Evolutionary conservation across 2,797 vertebrate genomes (phyloP), one percentile per base, ranked within the genome.

Genomic region (Poecilia picta): DNA sequence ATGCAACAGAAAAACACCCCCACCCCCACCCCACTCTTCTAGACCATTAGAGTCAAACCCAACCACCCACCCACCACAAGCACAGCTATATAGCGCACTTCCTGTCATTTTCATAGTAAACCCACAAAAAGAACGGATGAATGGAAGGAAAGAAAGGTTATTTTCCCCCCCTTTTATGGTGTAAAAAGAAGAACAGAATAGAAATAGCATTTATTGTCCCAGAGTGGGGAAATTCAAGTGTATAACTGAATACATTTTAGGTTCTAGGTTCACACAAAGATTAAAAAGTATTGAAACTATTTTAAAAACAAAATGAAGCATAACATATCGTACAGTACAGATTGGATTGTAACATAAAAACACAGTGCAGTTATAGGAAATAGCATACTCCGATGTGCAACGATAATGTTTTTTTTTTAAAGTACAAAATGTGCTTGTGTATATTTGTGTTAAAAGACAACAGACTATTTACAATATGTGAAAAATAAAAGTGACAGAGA

Each of bases 71-170:
- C 1, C 31, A 46, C 47, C 16, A 20, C 57, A 70, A 11, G 12
- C 6, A 39, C 33, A 23, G 28, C 28, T 33, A 18, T 18, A 33
- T 13, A 51, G 16, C 8, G 23, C 43, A 12, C 68, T 59, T 77
- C 57, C 77, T 70, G 55, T 47, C 16, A 74, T 31, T 62, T 41
- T 77, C 4, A 47, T 2, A 55, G 72, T 20, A 76, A 76, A 16
- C 39, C 33, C 33, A 59, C 47, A 28, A 12, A 72, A 36, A 41
- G 8, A 5, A 8, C 75, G 39, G 13, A n/a, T 57, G 57, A 62
- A 62, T 41, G 36, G 36, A 25, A 25, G 20, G 36, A n/a, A 8
- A 31, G 1, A 4, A 43, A 57, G 25, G 23, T 25, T 23, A 10
- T 5, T 51, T 10, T 25, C 8, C 3, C 1, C 8, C 23, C 51